Evolutionary conservation across 2,113 vertebrate species (phyloP).

Genomic region (Pachyramphus minor): DNA sequence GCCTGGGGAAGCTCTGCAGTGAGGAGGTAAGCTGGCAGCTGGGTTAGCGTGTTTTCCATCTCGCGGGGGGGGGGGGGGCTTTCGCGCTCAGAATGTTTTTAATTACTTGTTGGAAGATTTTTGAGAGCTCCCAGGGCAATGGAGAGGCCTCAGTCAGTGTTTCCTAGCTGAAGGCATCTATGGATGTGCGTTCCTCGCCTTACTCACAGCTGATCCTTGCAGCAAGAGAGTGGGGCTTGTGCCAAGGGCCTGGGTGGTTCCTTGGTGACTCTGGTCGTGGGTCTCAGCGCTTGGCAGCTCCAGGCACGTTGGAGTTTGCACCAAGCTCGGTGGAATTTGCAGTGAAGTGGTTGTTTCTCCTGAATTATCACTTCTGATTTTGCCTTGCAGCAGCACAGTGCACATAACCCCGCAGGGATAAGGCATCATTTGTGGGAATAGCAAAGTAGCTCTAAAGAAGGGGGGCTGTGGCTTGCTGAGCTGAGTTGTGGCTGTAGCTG

Average conservation of each 20-base stretch:
- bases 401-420: neutral
- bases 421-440: neutral
- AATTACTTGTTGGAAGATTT: slow-evolving; percentile 31
- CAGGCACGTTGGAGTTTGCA: neutral
- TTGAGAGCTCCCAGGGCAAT: neutral
- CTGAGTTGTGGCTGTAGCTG: neutral
- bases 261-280: slow-evolving; percentile 1
- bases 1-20: neutral
- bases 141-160: slow-evolving; percentile 10
- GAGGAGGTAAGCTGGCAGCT: neutral
- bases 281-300: slow-evolving; percentile 1
- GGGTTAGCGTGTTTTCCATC: neutral
- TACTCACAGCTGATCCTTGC: slow-evolving; percentile 1
- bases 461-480: neutral
- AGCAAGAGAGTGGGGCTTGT: neutral
- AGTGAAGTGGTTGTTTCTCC: neutral
- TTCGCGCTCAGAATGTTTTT: neutral
- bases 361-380: neutral
- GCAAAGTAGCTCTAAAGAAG: neutral
- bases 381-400: neutral
- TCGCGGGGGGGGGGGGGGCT: neutral
- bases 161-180: slow-evolving; percentile 46
- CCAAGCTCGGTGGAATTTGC: neutral
- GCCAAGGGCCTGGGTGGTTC: slow-evolving; percentile 41
- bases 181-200: neutral